Conservation (phyloP, 2,113 vertebrate genomes). For the Festucalex cinctus region DNA sequence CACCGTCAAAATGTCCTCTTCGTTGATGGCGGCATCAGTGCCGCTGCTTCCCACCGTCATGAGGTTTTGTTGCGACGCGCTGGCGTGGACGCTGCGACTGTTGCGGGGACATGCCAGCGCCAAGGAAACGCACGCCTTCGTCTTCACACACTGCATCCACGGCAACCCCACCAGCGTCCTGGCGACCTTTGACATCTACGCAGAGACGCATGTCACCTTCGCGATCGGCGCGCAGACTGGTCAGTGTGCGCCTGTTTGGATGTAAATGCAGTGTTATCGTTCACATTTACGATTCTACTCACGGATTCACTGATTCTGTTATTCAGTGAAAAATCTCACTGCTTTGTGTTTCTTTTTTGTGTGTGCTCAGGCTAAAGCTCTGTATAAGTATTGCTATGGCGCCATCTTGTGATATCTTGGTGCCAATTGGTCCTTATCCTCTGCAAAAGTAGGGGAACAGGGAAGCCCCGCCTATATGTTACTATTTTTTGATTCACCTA, state of each 20-base stretch:
- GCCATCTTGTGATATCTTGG: too few relatives aligned
- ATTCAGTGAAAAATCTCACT: too few relatives aligned
- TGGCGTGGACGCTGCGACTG: conserved; percentile 32
- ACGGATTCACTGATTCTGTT: too few relatives aligned
- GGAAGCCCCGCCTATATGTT: too few relatives aligned
- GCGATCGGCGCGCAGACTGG: conserved; percentile 55
- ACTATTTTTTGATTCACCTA: too few relatives aligned
- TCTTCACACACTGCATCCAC: conserved; percentile 70
- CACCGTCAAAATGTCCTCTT: background rate
- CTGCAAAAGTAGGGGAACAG: too few relatives aligned
- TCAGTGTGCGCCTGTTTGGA: conserved; percentile 21
- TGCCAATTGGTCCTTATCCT: too few relatives aligned
- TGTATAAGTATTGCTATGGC: too few relatives aligned
- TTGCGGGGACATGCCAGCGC: conserved; percentile 28
- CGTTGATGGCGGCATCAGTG: conserved; percentile 38
- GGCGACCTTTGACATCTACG: conserved; percentile 64
- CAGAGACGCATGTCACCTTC: conserved; percentile 34
- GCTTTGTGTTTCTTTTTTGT: too few relatives aligned
- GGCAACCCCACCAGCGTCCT: conserved; percentile 66
- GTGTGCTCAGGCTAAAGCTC: too few relatives aligned
- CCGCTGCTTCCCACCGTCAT: conserved; percentile 49
- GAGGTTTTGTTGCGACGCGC: conserved; percentile 26
- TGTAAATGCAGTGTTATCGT: background rate
- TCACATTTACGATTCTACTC: background rate
- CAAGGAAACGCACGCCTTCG: conserved; percentile 53